phyloP scores from a whole-genome alignment of 2,113 vertebrate species.

The Cyprinodon variegatus region DNA sequence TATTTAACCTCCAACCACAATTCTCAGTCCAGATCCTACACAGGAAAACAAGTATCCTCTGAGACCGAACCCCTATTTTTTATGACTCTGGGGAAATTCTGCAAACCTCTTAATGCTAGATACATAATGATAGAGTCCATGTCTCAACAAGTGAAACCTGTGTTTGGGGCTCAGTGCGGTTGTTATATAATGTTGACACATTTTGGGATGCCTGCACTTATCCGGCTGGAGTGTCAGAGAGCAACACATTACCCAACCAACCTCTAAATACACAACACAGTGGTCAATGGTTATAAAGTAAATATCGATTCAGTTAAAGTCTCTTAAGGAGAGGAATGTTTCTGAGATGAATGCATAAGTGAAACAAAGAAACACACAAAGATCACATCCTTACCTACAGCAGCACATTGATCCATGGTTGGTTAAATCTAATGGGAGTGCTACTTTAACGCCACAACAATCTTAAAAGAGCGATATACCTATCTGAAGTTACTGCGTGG shows the following conservation, averaged over 20 bases:
- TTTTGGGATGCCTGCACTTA: background rate
- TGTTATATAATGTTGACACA: background rate
- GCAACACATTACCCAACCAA: background rate
- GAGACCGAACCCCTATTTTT: background rate
- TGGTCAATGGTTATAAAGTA: background rate
- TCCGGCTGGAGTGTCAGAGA: background rate
- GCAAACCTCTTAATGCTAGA: background rate
- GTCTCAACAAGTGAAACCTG: background rate
- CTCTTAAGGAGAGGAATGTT: slow-evolving; percentile 13
- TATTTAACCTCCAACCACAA: background rate
- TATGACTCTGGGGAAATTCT: background rate
- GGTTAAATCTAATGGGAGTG: background rate
- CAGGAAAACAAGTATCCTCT: background rate
- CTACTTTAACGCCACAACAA: too few relatives aligned
- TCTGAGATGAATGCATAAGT: background rate
- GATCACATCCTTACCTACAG: background rate
- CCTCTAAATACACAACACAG: background rate
- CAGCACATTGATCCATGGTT: background rate
- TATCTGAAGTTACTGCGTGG: too few relatives aligned
- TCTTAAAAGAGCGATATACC: too few relatives aligned
- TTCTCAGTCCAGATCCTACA: background rate
- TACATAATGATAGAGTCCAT: background rate
- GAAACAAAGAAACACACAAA: slow-evolving; percentile 3
- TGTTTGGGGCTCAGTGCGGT: background rate
- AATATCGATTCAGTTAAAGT: background rate